Evolutionary conservation across 2,888 invertebrate species (phyloP).

Genomic region (Ethmia dodecea): DNA sequence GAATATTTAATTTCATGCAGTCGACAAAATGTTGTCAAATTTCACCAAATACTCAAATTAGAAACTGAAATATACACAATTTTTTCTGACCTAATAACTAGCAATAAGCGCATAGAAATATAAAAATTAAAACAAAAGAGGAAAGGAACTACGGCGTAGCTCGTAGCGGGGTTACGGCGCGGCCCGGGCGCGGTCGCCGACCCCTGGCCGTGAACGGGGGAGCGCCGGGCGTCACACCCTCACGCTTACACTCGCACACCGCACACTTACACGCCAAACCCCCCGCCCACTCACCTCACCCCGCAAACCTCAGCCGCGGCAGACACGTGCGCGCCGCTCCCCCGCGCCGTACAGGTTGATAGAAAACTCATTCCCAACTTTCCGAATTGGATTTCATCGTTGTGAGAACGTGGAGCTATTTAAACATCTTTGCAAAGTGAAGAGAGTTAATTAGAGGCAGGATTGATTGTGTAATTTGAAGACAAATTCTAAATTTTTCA

Average conservation of each 20-base stretch:
- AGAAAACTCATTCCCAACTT: no score
- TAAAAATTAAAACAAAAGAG: conserved; percentile 55
- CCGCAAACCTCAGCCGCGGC: conserved; percentile 23
- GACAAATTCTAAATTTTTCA: no score
- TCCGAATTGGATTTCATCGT: not conserved
- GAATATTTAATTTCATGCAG: no score
- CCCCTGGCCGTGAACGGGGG: conserved; percentile 77
- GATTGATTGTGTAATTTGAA: no score
- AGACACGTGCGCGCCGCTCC: conserved; percentile 53
- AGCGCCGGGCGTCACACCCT: conserved; percentile 34
- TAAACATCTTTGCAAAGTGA: no score
- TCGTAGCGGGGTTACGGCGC: conserved; percentile 65
- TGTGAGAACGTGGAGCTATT: no score
- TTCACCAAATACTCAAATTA: not conserved
- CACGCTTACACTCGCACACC: conserved; percentile 17
- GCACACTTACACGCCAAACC: conserved; percentile 4
- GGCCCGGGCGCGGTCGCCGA: conserved; percentile 74
- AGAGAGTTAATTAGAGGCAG: no score
- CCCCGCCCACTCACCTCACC: conserved; percentile 9
- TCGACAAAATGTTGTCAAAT: no score
- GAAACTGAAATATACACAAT: not conserved
- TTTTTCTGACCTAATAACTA: conserved; percentile 53
- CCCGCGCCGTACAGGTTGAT: conserved; percentile 27
- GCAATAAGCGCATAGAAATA: conserved; percentile 31
- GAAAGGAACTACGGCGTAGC: conserved; percentile 40